Percentiles rank a stretch among this genome's conserved stretches.
These are phyloP conservation scores for Palythoa caribaeorum DNA, from an alignment of 92 coral and sea anemone species.

Conservation along the genomic window DNA sequence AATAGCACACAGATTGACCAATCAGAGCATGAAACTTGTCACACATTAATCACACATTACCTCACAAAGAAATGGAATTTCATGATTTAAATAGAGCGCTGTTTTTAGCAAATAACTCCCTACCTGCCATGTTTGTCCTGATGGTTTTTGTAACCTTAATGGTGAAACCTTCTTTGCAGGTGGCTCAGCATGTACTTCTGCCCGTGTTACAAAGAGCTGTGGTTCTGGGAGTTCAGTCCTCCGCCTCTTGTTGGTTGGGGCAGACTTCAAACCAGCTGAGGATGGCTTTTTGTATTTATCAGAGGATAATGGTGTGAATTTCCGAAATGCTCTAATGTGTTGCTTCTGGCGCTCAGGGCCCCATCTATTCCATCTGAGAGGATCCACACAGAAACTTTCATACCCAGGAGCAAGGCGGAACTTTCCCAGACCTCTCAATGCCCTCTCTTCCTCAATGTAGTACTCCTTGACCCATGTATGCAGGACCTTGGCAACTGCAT, in stretches of 20 bases:
- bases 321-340: constrained; percentile 3
- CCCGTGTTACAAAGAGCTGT: neutral
- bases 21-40: neutral
- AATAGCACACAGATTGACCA: neutral
- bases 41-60: neutral
- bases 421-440: constrained; percentile 65
- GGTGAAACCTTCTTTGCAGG: neutral
- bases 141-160: neutral
- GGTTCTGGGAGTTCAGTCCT: constrained; percentile 13
- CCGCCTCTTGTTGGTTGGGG: constrained; percentile 17
- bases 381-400: constrained; percentile 61
- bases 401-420: constrained; percentile 45
- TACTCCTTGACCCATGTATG: constrained; percentile 42
- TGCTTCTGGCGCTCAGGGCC: constrained; percentile 60
- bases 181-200: constrained; percentile 14
- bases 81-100: neutral
- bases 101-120: constrained; percentile 9
- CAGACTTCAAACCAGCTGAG: constrained; percentile 1
- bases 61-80: neutral
- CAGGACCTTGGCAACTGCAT: constrained; percentile 41
- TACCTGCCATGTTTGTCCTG: constrained; percentile 6
- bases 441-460: constrained; percentile 45
- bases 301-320: constrained; percentile 7
- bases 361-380: constrained; percentile 66
- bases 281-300: constrained; percentile 1